These are phyloP conservation scores for Rallus crepitans DNA, from an alignment of 2,797 vertebrate species.

Conservation along the genomic window DNA sequence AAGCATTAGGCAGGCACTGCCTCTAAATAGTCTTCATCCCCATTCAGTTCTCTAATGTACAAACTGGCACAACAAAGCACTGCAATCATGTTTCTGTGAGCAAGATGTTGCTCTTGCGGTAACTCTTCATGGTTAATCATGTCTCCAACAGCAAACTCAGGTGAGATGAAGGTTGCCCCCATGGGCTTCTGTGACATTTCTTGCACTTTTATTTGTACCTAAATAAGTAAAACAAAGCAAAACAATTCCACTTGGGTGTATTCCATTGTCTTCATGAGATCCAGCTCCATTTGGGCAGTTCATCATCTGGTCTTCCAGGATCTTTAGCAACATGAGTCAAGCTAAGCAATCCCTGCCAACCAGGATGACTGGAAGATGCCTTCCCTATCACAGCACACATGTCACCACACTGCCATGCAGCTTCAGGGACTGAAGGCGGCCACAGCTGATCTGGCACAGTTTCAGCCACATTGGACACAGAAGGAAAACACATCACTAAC, in stretches of 20 bases:
- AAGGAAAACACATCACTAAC: background rate
- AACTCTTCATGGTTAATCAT: background rate
- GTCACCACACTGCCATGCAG: rapidly evolving
- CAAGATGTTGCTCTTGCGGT: background rate
- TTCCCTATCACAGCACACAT: rapidly evolving
- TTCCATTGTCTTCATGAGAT: background rate
- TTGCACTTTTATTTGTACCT: background rate
- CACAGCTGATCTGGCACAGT: rapidly evolving
- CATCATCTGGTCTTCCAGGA: background rate
- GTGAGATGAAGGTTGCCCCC: background rate
- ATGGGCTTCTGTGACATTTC: background rate
- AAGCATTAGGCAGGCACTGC: background rate
- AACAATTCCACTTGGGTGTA: background rate
- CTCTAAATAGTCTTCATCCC: background rate
- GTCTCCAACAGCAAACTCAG: background rate
- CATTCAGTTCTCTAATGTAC: background rate
- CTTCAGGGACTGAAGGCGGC: background rate
- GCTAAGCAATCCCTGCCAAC: background rate
- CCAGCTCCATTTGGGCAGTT: background rate
- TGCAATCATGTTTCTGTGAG: background rate
- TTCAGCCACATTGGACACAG: rapidly evolving
- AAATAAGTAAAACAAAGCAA: background rate
- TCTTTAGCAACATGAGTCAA: background rate
- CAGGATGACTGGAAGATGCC: background rate
- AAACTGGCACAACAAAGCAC: background rate